Percentiles rank a stretch among this genome's conserved stretches.
Evolutionary conservation across 2,888 invertebrate species (phyloP).

Genomic region (Sphecodes monilicornis): DNA sequence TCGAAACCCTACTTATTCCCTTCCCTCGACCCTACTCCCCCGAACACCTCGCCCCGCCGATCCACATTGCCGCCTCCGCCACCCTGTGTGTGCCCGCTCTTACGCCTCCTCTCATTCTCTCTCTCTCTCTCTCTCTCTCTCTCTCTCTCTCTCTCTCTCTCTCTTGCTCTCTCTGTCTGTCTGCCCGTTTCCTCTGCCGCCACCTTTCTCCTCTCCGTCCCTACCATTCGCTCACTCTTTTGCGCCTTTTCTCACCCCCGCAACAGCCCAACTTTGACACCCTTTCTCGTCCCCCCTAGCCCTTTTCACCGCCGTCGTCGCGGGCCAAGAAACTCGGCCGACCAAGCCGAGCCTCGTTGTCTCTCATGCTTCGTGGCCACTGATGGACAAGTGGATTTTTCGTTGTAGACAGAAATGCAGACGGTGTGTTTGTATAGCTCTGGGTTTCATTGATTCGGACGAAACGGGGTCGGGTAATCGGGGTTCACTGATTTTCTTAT

Average conservation of each 20-base stretch:
- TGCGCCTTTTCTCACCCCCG: neutral
- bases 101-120: constrained; percentile 47
- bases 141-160: constrained; percentile 40
- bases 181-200: constrained; percentile 15
- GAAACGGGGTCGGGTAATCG: constrained; percentile 7
- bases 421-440: neutral
- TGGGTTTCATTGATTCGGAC: neutral
- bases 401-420: neutral
- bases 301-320: neutral
- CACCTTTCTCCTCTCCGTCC: constrained; percentile 23
- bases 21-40: constrained; percentile 49
- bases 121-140: constrained; percentile 27
- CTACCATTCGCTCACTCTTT: neutral
- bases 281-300: neutral
- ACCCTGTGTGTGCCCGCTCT: constrained; percentile 49
- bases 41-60: constrained; percentile 60
- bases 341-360: neutral
- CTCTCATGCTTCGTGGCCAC: neutral
- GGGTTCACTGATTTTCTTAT: constrained; percentile 6
- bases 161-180: constrained; percentile 25
- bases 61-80: constrained; percentile 71
- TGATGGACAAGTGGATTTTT: constrained; percentile 1
- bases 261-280: neutral
- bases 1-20: constrained; percentile 55
- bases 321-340: neutral